These are phyloP conservation scores for Zaprionus bogoriensis DNA, from an alignment of 2,888 invertebrate genomes.

Conservation along the genomic window DNA sequence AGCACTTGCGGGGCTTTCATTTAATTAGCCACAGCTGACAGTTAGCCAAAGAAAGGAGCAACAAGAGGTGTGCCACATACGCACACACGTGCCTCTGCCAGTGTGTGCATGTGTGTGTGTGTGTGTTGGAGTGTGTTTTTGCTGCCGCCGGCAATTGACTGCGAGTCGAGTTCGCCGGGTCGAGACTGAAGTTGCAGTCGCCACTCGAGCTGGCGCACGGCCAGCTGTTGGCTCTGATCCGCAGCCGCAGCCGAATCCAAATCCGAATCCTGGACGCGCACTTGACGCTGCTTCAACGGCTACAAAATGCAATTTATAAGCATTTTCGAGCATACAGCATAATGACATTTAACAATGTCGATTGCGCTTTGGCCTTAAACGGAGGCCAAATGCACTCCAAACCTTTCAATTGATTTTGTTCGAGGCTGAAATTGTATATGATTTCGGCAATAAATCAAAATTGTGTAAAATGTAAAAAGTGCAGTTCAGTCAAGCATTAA, in stretches of 20 bases:
- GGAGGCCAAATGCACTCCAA: conserved; percentile 64
- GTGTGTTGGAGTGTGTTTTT: neutral
- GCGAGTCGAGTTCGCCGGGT: conserved; percentile 30
- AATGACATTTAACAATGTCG: conserved; percentile 73
- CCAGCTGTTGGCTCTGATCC: conserved; percentile 45
- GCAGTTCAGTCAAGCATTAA: conserved; percentile 68
- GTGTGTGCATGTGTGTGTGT: conserved; percentile 3
- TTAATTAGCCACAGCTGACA: conserved; percentile 76
- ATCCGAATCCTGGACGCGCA: conserved; percentile 30
- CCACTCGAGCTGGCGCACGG: conserved; percentile 54
- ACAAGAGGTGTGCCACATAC: conserved; percentile 21
- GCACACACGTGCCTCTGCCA: neutral
- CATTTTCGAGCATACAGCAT: conserved; percentile 37
- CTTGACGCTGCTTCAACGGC: conserved; percentile 74
- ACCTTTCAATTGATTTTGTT: conserved; percentile 60
- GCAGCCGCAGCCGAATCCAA: conserved; percentile 33
- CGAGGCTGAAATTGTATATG: neutral
- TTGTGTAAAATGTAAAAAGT: conserved; percentile 41
- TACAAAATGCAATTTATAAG: conserved; percentile 67
- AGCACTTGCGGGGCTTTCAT: conserved; percentile 70
- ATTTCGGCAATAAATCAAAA: conserved; percentile 60
- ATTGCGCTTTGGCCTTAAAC: conserved; percentile 73
- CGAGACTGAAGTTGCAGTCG: conserved; percentile 42
- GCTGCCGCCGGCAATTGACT: conserved; percentile 39
- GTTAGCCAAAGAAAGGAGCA: conserved; percentile 65